phyloP scores from a whole-genome alignment of 2,113 vertebrate genomes.

The Crocuta crocuta region DNA sequence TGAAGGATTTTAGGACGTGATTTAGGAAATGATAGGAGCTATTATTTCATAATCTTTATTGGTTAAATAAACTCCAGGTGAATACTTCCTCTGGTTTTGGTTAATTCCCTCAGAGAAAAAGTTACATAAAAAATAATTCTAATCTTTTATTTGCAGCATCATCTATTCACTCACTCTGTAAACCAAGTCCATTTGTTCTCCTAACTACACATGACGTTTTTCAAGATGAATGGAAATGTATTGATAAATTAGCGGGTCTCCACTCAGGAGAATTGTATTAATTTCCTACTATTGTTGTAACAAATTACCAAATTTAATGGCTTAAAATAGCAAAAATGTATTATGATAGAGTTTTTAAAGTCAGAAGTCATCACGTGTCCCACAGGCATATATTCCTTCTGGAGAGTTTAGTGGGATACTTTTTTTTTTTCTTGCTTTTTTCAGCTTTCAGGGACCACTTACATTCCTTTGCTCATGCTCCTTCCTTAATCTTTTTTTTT shows the following conservation, averaged over 20 bases:
- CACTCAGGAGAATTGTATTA: not conserved
- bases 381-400: not conserved
- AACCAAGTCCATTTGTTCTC: not conserved
- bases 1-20: not conserved
- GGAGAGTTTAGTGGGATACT: not conserved
- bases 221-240: not conserved
- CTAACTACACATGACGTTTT: not conserved
- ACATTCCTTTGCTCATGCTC: accelerated
- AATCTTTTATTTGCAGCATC: not conserved
- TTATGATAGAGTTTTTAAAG: not conserved
- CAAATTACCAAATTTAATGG: not conserved
- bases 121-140: not conserved
- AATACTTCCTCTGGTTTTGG: not conserved
- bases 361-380: not conserved
- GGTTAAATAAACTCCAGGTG: not conserved
- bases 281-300: not conserved
- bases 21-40: not conserved
- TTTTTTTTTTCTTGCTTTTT: not conserved
- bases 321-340: not conserved
- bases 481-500: not conserved
- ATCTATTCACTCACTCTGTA: not conserved
- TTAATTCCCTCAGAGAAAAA: not conserved
- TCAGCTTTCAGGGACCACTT: not conserved
- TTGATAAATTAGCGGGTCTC: not conserved
- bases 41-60: not conserved